Evolutionary conservation across 1,140 invertebrate genomes (phyloP).

Genomic region (Orchestia grillus): DNA sequence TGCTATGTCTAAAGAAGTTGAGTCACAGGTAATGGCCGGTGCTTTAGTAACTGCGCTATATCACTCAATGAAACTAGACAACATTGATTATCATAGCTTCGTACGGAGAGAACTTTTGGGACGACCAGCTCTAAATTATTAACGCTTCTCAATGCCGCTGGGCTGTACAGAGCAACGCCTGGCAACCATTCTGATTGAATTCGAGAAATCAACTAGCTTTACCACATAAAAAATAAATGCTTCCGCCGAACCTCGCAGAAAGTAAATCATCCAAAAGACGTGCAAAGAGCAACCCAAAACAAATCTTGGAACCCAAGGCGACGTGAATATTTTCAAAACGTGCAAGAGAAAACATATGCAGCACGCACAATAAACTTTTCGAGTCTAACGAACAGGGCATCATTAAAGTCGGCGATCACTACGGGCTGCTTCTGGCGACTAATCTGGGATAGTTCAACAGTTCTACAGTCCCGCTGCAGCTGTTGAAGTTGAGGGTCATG

Average conservation of each 20-base stretch:
- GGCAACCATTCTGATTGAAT: no score
- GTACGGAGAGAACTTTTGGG: background rate
- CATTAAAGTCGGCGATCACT: background rate
- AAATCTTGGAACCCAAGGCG: background rate
- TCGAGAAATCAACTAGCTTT: background rate
- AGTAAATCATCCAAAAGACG: background rate
- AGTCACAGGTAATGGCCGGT: background rate
- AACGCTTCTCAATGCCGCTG: background rate
- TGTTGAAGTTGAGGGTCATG: background rate
- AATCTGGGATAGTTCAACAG: background rate
- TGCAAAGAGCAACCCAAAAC: background rate
- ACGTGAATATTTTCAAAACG: no score
- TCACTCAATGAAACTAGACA: background rate
- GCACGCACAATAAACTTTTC: background rate
- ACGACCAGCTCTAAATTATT: background rate
- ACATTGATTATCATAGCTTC: background rate
- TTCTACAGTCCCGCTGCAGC: background rate
- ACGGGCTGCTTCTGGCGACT: background rate
- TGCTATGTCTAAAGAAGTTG: background rate
- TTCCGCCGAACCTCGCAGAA: background rate
- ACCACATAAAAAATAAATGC: background rate
- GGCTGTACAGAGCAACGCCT: no score
- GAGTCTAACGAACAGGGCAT: background rate
- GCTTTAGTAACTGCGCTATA: background rate
- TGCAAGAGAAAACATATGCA: background rate